These are phyloP conservation scores for Drosophila anceps DNA, from an alignment of 2,888 invertebrate genomes.

Conservation along the genomic window DNA sequence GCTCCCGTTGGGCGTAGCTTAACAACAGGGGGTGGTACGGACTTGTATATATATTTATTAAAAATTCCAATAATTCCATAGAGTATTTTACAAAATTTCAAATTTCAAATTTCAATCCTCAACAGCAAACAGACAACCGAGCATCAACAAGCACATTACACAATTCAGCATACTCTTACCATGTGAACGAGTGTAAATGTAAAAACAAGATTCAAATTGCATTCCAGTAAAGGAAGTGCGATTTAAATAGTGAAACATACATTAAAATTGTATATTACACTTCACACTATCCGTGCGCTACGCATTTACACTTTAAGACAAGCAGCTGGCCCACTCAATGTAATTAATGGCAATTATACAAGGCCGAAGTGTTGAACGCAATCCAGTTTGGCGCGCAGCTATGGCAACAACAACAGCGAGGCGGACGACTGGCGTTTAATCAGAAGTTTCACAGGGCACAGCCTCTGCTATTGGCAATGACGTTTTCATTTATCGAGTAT, in stretches of 20 bases:
- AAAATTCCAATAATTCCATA: neutral
- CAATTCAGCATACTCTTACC: neutral
- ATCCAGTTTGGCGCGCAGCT: conserved; percentile 16
- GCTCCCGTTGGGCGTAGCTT: neutral
- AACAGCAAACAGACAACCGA: neutral
- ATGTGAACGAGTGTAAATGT: too few relatives aligned
- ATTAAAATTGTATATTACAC: neutral
- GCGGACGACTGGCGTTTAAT: conserved; percentile 30
- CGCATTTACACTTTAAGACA: conserved; percentile 8
- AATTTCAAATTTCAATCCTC: neutral
- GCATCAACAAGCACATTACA: neutral
- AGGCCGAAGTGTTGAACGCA: neutral
- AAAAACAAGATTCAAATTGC: neutral
- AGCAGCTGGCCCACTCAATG: neutral
- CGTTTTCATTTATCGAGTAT: conserved; percentile 18
- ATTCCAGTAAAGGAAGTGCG: too few relatives aligned
- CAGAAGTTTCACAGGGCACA: conserved; percentile 3
- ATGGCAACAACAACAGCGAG: conserved; percentile 23
- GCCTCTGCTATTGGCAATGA: neutral
- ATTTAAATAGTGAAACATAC: too few relatives aligned
- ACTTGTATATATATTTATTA: neutral
- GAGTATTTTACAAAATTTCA: neutral
- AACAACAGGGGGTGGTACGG: neutral
- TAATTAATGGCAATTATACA: conserved; percentile 34
- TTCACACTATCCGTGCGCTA: neutral